Evolutionary conservation across 2,888 invertebrate species (phyloP).

Genomic region (Bedellia somnulentella): DNA sequence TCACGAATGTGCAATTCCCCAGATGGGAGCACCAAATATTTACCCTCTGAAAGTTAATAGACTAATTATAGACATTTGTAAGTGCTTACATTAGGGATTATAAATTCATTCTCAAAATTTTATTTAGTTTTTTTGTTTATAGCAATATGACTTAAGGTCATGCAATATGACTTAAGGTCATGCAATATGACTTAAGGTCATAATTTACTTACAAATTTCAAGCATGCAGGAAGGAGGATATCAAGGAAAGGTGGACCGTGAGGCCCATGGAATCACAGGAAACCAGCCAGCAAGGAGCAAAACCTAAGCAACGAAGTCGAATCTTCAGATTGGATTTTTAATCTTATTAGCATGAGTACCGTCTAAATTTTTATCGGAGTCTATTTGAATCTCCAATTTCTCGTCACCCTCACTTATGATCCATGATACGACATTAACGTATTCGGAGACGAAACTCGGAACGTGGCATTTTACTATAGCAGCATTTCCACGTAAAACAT

Average conservation of each 20-base stretch:
- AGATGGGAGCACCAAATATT: conserved; percentile 91
- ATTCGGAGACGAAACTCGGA: conserved; percentile 91
- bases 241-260: conserved; percentile 57
- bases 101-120: no score
- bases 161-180: no score
- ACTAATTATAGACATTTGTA: conserved; percentile 8
- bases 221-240: conserved; percentile 61
- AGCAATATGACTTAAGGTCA: no score
- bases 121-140: background rate
- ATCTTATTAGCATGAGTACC: conserved; percentile 1
- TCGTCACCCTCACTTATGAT: conserved; percentile 71
- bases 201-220: conserved; percentile 49
- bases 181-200: no score
- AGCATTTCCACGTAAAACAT: conserved; percentile 86
- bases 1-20: conserved; percentile 95
- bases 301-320: conserved; percentile 26
- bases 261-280: conserved; percentile 57
- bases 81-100: no score
- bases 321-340: conserved; percentile 13
- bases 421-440: conserved; percentile 84
- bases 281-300: no score
- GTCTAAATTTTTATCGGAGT: conserved; percentile 24
- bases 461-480: conserved; percentile 92
- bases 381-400: conserved; percentile 46
- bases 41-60: conserved; percentile 71